Conservation (phyloP, 2,888 invertebrate genomes). For the Hedya salicella region DNA sequence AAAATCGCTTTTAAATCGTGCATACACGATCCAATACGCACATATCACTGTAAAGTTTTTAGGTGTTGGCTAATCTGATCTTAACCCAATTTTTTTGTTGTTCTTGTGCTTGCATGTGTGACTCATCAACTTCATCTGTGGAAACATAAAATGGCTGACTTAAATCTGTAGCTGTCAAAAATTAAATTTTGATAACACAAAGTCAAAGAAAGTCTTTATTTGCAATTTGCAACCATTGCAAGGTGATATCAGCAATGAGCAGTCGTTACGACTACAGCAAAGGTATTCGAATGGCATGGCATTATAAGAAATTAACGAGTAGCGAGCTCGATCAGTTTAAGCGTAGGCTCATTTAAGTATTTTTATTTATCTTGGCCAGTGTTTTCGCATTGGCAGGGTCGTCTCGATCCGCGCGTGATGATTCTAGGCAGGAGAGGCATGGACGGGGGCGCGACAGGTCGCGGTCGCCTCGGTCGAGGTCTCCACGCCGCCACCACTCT, state of each 20-base stretch:
- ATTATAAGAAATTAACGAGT: conserved; percentile 29
- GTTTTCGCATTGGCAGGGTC: conserved; percentile 91
- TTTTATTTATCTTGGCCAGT: conserved; percentile 88
- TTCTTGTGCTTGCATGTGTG: neutral
- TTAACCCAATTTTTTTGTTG: neutral
- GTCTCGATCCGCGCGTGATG: conserved; percentile 84
- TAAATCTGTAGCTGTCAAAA: conserved; percentile 25
- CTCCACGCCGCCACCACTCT: conserved; percentile 57
- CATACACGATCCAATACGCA: neutral
- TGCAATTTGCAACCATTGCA: neutral
- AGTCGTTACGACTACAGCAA: conserved; percentile 51
- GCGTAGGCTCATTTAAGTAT: conserved; percentile 64
- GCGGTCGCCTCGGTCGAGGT: conserved; percentile 58
- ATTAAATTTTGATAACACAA: conserved; percentile 2
- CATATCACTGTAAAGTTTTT: neutral
- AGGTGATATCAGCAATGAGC: conserved; percentile 48
- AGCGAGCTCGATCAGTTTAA: conserved; percentile 15
- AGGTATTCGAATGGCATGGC: conserved; percentile 53
- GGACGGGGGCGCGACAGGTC: conserved; percentile 55
- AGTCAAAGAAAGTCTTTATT: neutral
- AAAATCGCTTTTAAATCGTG: neutral
- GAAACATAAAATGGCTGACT: conserved; percentile 30
- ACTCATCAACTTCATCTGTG: conserved; percentile 2
- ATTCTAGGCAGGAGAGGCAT: conserved; percentile 72
- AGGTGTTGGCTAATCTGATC: conserved; percentile 5